A percentile compares a stretch with the other conserved stretches of the same genome.
phyloP scores from a whole-genome alignment of 2,888 invertebrate genomes.

The Rhamnusium bicolor region DNA sequence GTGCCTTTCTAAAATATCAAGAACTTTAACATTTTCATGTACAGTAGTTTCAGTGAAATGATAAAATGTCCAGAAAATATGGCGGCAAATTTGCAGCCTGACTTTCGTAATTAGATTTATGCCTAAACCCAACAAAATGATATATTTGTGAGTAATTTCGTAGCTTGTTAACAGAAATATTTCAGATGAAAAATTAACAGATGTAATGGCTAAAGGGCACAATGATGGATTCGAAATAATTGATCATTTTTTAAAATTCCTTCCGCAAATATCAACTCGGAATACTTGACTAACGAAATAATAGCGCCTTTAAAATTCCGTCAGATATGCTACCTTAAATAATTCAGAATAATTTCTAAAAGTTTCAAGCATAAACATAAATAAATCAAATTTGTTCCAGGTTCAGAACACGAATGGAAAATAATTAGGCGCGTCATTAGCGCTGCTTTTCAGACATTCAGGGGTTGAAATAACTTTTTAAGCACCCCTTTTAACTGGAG shows the following conservation, averaged over 20 bases:
- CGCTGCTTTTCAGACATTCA: slow-evolving; percentile 12
- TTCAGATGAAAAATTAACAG: neutral
- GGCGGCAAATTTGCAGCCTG: neutral
- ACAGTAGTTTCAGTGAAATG: no score
- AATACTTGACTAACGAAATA: neutral
- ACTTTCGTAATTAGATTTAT: neutral
- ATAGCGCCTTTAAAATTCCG: neutral
- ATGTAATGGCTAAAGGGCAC: neutral
- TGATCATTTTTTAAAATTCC: neutral
- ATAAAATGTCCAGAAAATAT: neutral
- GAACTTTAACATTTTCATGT: no score
- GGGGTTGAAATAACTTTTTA: slow-evolving; percentile 22
- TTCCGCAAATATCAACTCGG: neutral
- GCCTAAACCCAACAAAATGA: neutral
- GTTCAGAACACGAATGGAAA: slow-evolving; percentile 22
- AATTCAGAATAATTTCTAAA: neutral
- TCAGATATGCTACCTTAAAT: neutral
- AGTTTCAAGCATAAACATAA: slow-evolving; percentile 5
- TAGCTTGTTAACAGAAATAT: neutral
- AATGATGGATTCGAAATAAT: neutral
- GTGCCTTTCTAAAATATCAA: no score
- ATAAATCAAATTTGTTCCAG: slow-evolving; percentile 24
- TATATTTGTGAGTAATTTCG: neutral
- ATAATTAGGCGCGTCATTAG: slow-evolving; percentile 35
- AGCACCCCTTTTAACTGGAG: slow-evolving; percentile 25